Evolutionary conservation across 2,888 invertebrate species (phyloP).

Genomic region (Pherbina coryleti): DNA sequence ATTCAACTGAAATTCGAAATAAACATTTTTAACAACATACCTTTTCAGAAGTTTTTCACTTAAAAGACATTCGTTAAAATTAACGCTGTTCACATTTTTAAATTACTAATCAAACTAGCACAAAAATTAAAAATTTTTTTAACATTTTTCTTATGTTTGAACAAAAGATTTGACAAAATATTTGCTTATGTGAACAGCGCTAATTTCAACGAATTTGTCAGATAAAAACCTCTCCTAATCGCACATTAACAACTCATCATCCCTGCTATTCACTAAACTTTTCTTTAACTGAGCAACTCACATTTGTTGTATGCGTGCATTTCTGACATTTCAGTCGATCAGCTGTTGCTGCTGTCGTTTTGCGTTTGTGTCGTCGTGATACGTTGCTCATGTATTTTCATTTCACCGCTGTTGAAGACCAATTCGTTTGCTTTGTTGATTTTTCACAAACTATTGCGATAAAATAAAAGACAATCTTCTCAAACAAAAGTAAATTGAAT

Average conservation of each 20-base stretch:
- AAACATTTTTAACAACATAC: no score
- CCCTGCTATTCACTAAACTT: background rate
- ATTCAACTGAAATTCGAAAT: no score
- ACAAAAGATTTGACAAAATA: no score
- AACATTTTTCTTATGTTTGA: no score
- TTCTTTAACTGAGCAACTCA: background rate
- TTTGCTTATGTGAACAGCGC: no score
- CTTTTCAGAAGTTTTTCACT: no score
- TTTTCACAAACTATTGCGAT: background rate
- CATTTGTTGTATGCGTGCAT: background rate
- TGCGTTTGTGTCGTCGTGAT: background rate
- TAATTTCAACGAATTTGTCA: no score
- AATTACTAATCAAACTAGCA: no score
- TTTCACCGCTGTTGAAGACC: background rate
- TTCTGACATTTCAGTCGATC: background rate
- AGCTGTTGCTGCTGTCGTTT: background rate
- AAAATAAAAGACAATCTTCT: background rate
- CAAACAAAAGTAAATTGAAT: background rate
- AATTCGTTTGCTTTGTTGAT: background rate
- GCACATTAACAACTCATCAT: background rate
- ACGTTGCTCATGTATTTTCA: background rate
- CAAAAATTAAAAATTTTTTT: no score
- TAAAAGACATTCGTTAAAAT: no score
- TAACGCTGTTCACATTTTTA: no score
- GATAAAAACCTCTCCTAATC: no score